A percentile compares a stretch with the other conserved stretches of the same genome.
phyloP scores from a whole-genome alignment of 2,113 vertebrate species.

The Cricetomys ansorgei region DNA sequence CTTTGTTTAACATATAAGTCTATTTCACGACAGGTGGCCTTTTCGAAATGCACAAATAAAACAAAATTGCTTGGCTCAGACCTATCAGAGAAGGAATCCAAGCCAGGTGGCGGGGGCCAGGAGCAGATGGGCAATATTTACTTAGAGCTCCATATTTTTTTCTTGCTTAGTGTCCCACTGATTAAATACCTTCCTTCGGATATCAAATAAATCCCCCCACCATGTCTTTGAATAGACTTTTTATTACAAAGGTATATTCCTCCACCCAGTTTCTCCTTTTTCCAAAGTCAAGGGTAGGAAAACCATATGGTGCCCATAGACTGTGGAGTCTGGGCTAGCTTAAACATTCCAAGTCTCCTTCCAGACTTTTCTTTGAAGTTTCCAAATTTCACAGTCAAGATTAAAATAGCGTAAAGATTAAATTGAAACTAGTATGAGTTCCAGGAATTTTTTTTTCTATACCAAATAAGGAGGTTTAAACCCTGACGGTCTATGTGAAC shows the following conservation, averaged over 20 bases:
- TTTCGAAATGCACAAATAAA: conserved; percentile 57
- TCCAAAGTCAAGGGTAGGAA: not conserved
- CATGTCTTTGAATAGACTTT: conserved; percentile 13
- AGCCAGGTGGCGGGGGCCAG: conserved; percentile 31
- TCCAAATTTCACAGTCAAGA: conserved; percentile 33
- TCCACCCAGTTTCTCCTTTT: not conserved
- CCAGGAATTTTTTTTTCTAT: not conserved
- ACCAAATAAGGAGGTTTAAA: not conserved
- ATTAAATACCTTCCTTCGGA: conserved; percentile 21
- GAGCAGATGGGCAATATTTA: conserved; percentile 67
- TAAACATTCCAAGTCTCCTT: conserved; percentile 18
- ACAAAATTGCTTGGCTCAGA: not conserved
- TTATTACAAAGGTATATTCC: not conserved
- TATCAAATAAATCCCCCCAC: not conserved
- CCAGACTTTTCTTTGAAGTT: conserved; percentile 22
- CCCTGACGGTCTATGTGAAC: no score
- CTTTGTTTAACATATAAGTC: conserved; percentile 28
- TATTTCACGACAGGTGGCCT: conserved; percentile 62
- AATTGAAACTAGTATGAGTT: not conserved
- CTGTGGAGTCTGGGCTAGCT: not conserved
- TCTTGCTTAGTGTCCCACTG: conserved; percentile 25
- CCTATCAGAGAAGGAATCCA: not conserved
- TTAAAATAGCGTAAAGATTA: conserved; percentile 25
- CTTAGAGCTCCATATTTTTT: conserved; percentile 1
- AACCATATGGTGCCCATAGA: not conserved